Evolutionary conservation across 2,797 vertebrate species (phyloP), one percentile per base, ranked within the genome.

Genomic region (Lycodopsis pacificus): DNA sequence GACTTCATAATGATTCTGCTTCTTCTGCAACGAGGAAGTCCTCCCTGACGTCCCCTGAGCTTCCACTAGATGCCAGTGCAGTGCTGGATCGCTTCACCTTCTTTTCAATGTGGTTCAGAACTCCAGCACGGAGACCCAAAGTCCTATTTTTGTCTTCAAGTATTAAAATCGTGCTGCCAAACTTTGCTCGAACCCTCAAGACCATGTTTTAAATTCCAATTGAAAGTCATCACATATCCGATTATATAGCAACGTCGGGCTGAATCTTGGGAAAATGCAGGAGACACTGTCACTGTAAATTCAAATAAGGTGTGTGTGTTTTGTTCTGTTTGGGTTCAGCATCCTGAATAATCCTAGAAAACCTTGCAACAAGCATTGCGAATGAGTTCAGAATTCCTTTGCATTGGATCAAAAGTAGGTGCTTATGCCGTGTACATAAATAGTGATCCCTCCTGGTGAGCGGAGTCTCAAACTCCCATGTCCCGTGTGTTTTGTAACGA

Each of bases 31-130:
- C 1, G 13, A 67, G 15, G 19, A 54, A 14, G 14, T 5, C 51
- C 20, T 27, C 22, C 2, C 1, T 54, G 53, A 6, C 5, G 14
- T 25, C 12, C 53, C 53, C 25, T 42, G 40, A 30, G 0, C 19
- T n/a, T 30, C 80, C 80, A 78, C 75, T 70, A 82, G 80, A 65
- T 73, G 80, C 54, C 75, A 78, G 54, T 56, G 51, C 51, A 61
- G 44, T 11, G 14, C 51, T 30, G 12, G 19, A 42, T 68, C 15
- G 1, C 14, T 40, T 32, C 32, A 59, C 15, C 3, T 63, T 48
- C 58, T 46, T n/a, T 49, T n/a, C 2, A 14, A 40, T n/a, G 46
- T 11, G n/a, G 59, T n/a, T 57, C 22, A 30, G n/a, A 48, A 32
- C 27, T 44, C 9, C 1, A 38, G 32, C 6, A 32, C 9, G 14